Percentiles rank a stretch among this genome's conserved stretches.
Evolutionary conservation across 2,797 vertebrate genomes (phyloP).

Genomic region (Denticeps clupeoides): DNA sequence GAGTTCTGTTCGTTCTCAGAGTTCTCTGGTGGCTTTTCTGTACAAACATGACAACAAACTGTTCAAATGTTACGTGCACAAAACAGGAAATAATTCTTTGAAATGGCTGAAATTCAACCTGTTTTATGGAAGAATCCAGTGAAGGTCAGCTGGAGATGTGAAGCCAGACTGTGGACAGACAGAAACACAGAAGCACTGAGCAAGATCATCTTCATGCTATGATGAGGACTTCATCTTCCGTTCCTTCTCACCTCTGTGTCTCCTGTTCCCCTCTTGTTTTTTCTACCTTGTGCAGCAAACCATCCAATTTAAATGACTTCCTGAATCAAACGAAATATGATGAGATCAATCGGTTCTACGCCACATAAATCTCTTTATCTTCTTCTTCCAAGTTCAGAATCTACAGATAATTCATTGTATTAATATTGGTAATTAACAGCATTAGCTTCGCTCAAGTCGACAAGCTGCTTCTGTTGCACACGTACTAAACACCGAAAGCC

Average conservation of each 20-base stretch:
- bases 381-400: too few relatives aligned
- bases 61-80: not conserved
- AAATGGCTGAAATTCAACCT: slow-evolving; percentile 55
- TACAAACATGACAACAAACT: not conserved
- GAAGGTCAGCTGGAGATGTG: slow-evolving; percentile 93
- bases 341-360: too few relatives aligned
- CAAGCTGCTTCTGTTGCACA: too few relatives aligned
- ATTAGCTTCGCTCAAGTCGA: too few relatives aligned
- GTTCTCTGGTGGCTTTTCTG: slow-evolving; percentile 78
- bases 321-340: slow-evolving; percentile 49
- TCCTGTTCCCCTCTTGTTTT: slow-evolving; percentile 89
- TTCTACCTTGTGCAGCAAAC: slow-evolving; percentile 86
- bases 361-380: too few relatives aligned
- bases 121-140: slow-evolving; percentile 97
- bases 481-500: too few relatives aligned
- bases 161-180: slow-evolving; percentile 63
- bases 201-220: not conserved
- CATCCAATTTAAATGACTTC: slow-evolving; percentile 82
- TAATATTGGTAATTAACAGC: too few relatives aligned
- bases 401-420: too few relatives aligned
- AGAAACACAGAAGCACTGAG: not conserved
- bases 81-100: not conserved
- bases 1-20: slow-evolving; percentile 83
- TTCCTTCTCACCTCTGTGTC: slow-evolving; percentile 73
- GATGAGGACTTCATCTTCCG: not conserved